These are phyloP conservation scores for Pterocles orientalis DNA, from an alignment of 2,113 vertebrate species.

Conservation along the genomic window DNA sequence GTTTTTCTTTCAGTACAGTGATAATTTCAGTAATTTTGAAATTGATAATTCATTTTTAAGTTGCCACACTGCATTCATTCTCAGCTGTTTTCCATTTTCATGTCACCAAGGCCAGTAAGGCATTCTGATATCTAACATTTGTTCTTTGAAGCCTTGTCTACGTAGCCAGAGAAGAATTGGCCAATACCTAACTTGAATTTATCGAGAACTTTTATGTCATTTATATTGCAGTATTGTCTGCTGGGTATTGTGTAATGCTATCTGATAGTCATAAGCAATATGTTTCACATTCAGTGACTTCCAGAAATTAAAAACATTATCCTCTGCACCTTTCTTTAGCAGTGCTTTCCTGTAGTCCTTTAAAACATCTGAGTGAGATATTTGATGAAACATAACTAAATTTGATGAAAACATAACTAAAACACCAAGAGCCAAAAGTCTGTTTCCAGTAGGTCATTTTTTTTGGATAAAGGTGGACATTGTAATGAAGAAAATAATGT, in stretches of 20 bases:
- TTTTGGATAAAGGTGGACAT: not conserved
- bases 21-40: not conserved
- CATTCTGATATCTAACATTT: not conserved
- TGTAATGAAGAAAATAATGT: not conserved
- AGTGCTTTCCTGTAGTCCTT: slow-evolving; percentile 32
- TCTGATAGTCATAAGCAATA: slow-evolving; percentile 8
- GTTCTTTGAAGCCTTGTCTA: not conserved
- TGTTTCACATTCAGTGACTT: not conserved
- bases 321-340: slow-evolving; percentile 1
- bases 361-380: not conserved
- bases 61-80: not conserved
- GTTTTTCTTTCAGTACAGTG: not conserved
- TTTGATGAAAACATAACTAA: not conserved
- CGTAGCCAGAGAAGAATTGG: not conserved
- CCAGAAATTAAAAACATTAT: slow-evolving; percentile 29
- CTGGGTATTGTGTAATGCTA: slow-evolving; percentile 4
- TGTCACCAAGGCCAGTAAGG: not conserved
- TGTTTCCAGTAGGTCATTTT: not conserved
- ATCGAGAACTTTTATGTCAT: not conserved
- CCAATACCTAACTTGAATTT: not conserved
- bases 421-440: not conserved
- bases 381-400: not conserved
- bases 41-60: not conserved
- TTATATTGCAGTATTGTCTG: not conserved
- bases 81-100: not conserved